phyloP scores from a whole-genome alignment of 2,113 vertebrate genomes.

The Paramormyrops kingsleyae region DNA sequence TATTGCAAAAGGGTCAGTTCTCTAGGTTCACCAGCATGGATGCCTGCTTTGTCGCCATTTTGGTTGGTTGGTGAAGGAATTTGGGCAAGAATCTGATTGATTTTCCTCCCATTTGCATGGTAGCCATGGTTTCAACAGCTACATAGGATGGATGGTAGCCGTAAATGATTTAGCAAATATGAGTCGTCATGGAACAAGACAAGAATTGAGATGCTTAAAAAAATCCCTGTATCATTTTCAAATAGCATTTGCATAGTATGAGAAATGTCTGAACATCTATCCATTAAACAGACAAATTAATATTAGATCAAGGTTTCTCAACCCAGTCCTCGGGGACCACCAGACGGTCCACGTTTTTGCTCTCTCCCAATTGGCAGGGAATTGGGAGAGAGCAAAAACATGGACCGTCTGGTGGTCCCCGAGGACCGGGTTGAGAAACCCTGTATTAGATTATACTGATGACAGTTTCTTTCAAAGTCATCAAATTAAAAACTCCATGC shows the following conservation, averaged over 20 bases:
- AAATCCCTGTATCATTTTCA: background rate
- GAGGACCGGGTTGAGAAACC: too few species aligned
- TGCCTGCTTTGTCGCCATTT: background rate
- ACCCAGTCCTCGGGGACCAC: too few species aligned
- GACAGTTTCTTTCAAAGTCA: background rate
- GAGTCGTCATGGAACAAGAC: background rate
- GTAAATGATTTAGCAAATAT: background rate
- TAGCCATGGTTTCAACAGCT: slow-evolving; percentile 24
- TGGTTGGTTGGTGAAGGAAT: background rate
- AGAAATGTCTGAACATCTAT: background rate
- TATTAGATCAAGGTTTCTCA: too few species aligned
- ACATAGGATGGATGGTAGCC: background rate
- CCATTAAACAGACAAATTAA: background rate
- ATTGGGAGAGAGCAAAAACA: too few species aligned
- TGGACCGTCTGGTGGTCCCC: too few species aligned
- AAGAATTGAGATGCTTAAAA: background rate
- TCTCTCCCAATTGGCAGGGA: too few species aligned
- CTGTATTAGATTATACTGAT: background rate
- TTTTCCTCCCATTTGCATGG: slow-evolving; percentile 1
- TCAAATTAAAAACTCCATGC: background rate
- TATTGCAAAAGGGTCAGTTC: background rate
- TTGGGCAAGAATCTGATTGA: background rate
- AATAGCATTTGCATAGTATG: background rate
- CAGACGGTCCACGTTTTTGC: too few species aligned
- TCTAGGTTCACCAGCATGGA: background rate